Evolutionary conservation across 1,140 invertebrate genomes (phyloP), one percentile per base, ranked within the genome.

Genomic region (Antheraea mylitta): DNA sequence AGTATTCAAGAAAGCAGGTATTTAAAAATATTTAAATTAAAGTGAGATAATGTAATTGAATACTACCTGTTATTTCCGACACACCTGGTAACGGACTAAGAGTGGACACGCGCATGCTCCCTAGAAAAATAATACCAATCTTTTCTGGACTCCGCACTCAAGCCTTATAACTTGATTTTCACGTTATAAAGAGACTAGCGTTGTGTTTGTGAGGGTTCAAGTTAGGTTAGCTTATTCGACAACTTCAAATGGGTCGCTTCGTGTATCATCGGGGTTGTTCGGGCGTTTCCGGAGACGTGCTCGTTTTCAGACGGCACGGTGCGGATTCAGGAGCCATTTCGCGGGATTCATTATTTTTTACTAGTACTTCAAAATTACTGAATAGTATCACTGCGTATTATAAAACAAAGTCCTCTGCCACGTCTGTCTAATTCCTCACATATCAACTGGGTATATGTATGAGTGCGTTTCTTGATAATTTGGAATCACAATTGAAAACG

Each of bases 191-290:
- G 45, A 60, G 60, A 48, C 36, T 63, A 22, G 48, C 58, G 11
- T 63, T 60, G 11, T 68, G 22, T 53, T 70, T 38, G 22, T 7
- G 59, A 58, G 18, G 62, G 74, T 9, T 73, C 69, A 71, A 58
- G 45, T 72, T 72, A 71, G 9, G 30, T 18, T 76, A 68, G 73
- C 42, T 19, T 58, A 37, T 36, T 60, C 64, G 67, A 66, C 73
- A 74, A 80, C 79, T 81, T 82, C 81, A 83, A 72, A 72, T 75
- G 74, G 77, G 74, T 69, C 36, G 48, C 68, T 66, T 82, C 80
- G 80, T 68, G 22, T 53, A 65, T 37, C 22, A 61, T 81, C 77
- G 76, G 66, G 13, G 18, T 18, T 37, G 22, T 38, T 82, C 78
- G 81, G 67, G 38, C 22, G 48, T 63, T 58, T 74, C 74, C 81